A percentile compares a stretch with the other conserved stretches of the same genome.
Evolutionary conservation across 2,888 invertebrate species (phyloP).

Genomic region (Galeruca laticollis): DNA sequence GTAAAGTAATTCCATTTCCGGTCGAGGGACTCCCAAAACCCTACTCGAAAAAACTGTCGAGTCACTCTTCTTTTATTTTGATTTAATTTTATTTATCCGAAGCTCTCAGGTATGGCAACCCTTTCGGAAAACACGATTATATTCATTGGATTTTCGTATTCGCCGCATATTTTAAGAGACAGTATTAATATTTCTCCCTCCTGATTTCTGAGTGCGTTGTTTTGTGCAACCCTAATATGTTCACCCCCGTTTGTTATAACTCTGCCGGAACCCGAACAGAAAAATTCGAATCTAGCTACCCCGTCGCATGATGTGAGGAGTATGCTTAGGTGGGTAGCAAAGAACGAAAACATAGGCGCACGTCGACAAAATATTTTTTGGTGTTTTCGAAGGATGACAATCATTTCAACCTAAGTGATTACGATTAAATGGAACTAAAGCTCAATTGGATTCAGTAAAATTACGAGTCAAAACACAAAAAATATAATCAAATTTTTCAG

Average conservation of each 20-base stretch:
- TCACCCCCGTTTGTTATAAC: slow-evolving; percentile 35
- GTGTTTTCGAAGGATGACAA: background rate
- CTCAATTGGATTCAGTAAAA: background rate
- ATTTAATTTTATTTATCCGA: slow-evolving; percentile 44
- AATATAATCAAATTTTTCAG: no score
- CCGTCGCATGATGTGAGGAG: slow-evolving; percentile 39
- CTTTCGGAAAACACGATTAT: slow-evolving; percentile 44
- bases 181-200: slow-evolving; percentile 48
- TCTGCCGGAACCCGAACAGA: slow-evolving; percentile 41
- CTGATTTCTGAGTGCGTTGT: slow-evolving; percentile 24
- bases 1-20: slow-evolving; percentile 30
- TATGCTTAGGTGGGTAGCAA: slow-evolving; percentile 39
- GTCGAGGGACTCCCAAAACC: slow-evolving; percentile 17
- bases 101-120: slow-evolving; percentile 46
- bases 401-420: background rate
- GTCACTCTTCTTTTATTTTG: slow-evolving; percentile 43
- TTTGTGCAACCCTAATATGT: slow-evolving; percentile 40
- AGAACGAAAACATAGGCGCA: slow-evolving; percentile 33
- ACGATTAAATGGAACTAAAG: background rate
- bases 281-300: slow-evolving; percentile 43
- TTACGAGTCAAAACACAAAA: no score
- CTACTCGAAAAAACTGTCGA: slow-evolving; percentile 35
- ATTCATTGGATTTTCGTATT: slow-evolving; percentile 49
- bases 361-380: background rate
- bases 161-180: slow-evolving; percentile 49